Evolutionary conservation across 2,797 vertebrate species (phyloP).

Genomic region (Chloroceryle amazona): DNA sequence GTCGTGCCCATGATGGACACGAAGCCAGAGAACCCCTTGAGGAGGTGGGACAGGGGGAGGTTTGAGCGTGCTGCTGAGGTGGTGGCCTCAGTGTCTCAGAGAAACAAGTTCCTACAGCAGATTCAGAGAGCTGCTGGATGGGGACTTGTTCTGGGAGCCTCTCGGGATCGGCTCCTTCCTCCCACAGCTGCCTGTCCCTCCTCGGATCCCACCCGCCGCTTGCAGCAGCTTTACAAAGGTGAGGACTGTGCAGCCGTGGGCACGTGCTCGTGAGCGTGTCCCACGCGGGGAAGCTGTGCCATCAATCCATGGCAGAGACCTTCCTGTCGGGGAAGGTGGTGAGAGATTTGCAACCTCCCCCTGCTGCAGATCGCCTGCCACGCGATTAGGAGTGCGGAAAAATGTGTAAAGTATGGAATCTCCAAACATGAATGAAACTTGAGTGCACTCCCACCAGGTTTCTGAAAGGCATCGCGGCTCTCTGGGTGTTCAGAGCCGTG

Average conservation of each 20-base stretch:
- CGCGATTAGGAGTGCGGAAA: not conserved
- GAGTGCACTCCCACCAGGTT: no score
- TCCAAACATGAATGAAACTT: not conserved
- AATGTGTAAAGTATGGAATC: not conserved
- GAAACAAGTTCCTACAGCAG: no score
- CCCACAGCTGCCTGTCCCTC: not conserved
- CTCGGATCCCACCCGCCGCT: rapidly evolving
- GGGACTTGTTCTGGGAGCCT: not conserved
- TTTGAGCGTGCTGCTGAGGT: rapidly evolving
- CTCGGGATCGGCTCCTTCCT: rapidly evolving
- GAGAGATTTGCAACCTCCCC: not conserved
- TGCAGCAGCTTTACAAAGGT: not conserved
- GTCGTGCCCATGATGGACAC: rapidly evolving
- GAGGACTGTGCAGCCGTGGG: not conserved
- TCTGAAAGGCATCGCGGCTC: no score
- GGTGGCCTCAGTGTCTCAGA: not conserved
- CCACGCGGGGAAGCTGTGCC: not conserved
- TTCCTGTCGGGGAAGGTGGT: not conserved
- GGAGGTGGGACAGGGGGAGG: not conserved
- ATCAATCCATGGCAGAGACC: not conserved
- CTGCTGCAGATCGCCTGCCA: not conserved
- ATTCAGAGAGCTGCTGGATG: not conserved
- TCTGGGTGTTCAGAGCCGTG: not conserved
- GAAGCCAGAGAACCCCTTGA: rapidly evolving
- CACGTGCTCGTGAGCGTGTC: no score